These are phyloP conservation scores for Aleiodes alternator DNA, from an alignment of 2,888 invertebrate genomes.

Conservation along the genomic window DNA sequence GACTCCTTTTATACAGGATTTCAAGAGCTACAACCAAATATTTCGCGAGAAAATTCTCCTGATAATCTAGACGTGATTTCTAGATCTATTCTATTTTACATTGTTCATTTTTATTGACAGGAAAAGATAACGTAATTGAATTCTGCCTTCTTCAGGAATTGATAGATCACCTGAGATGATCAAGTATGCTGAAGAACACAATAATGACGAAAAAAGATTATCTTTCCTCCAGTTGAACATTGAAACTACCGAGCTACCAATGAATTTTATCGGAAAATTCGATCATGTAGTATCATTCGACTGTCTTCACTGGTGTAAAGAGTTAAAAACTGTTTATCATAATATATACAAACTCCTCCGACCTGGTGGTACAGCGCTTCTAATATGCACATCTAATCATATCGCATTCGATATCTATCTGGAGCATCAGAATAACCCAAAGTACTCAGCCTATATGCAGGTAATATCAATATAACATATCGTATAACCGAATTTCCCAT, in stretches of 20 bases:
- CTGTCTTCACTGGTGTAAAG: slow-evolving; percentile 86
- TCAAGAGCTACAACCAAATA: too few relatives aligned
- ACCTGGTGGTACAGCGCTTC: slow-evolving; percentile 82
- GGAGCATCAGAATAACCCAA: slow-evolving; percentile 76
- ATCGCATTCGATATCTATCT: slow-evolving; percentile 83
- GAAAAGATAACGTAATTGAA: not conserved
- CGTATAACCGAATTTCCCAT: too few relatives aligned
- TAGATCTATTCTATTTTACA: too few relatives aligned
- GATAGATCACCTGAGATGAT: slow-evolving; percentile 86
- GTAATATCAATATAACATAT: slow-evolving; percentile 59
- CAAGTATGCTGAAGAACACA: slow-evolving; percentile 78
- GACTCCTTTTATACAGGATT: too few relatives aligned
- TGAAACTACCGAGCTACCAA: slow-evolving; percentile 75
- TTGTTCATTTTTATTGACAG: not conserved
- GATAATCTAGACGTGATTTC: too few relatives aligned
- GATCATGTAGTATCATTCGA: slow-evolving; percentile 71
- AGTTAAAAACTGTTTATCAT: slow-evolving; percentile 80
- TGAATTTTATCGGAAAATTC: slow-evolving; percentile 58
- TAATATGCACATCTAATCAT: slow-evolving; percentile 82
- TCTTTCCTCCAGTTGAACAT: slow-evolving; percentile 78
- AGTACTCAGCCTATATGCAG: slow-evolving; percentile 81
- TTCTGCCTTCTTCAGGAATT: slow-evolving; percentile 76
- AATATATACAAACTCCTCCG: slow-evolving; percentile 82
- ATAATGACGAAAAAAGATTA: slow-evolving; percentile 76
- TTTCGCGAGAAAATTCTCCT: too few relatives aligned